Conservation (phyloP, 2,113 vertebrate species). For the Ornithorhynchus anatinus region DNA sequence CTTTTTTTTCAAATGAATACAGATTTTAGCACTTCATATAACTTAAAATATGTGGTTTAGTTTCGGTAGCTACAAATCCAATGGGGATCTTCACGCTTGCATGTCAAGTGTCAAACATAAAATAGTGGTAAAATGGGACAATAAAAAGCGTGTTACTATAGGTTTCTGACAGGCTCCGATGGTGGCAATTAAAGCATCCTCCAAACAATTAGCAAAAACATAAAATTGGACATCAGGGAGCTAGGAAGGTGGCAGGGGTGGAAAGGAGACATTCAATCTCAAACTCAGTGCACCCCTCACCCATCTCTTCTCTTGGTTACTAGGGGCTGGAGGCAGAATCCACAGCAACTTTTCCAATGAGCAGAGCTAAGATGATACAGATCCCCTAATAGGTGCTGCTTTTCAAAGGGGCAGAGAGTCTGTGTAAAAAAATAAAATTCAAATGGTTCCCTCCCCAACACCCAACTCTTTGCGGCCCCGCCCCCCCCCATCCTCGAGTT, state of each 20-base stretch:
- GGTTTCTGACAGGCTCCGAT: conserved; percentile 10
- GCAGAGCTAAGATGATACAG: not conserved
- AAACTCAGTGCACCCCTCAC: not conserved
- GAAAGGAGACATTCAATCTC: not conserved
- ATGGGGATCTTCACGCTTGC: conserved; percentile 22
- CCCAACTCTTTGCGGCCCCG: no score
- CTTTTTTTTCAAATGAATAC: conserved; percentile 36
- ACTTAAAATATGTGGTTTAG: conserved; percentile 44
- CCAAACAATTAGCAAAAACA: conserved; percentile 49
- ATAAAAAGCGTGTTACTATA: conserved; percentile 41
- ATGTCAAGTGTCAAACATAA: conserved; percentile 47
- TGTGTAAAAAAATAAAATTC: conserved; percentile 39
- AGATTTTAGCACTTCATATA: conserved; percentile 41
- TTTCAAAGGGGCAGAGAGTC: conserved; percentile 16
- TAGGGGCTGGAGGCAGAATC: accelerated
- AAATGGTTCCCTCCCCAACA: conserved; percentile 34
- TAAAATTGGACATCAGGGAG: conserved; percentile 30
- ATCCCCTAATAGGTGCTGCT: not conserved
- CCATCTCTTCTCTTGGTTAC: accelerated
- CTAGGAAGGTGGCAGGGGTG: not conserved
- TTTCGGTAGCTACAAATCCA: conserved; percentile 37
- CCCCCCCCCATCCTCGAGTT: conserved; percentile 69
- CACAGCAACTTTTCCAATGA: not conserved
- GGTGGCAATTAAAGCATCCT: conserved; percentile 18
- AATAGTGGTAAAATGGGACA: conserved; percentile 42